Evolutionary conservation across 2,797 vertebrate species (phyloP).

Genomic region (Kryptopterus vitreolus): DNA sequence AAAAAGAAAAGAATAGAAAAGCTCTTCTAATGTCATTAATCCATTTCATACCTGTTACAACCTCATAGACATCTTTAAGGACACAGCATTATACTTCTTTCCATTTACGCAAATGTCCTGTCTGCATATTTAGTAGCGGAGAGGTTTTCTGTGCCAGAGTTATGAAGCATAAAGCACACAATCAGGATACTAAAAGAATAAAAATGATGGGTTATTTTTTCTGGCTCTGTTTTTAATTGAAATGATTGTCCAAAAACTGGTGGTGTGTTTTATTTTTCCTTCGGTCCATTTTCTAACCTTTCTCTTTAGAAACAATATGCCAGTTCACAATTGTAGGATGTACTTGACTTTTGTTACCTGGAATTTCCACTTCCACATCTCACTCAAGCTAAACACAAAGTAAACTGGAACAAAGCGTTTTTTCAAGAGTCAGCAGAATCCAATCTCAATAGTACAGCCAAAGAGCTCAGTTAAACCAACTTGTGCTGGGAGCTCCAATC

Average conservation of each 20-base stretch:
- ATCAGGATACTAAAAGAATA: neutral
- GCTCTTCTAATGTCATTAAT: neutral
- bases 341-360: conserved; percentile 35
- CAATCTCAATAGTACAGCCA: conserved; percentile 65
- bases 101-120: neutral
- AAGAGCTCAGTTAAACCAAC: conserved; percentile 70
- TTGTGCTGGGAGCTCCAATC: conserved; percentile 58
- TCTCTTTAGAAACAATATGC: conserved; percentile 45
- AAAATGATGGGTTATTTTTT: neutral
- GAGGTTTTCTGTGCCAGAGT: neutral
- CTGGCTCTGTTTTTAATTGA: neutral
- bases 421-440: conserved; percentile 72
- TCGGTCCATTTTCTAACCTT: neutral
- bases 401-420: conserved; percentile 61
- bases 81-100: neutral
- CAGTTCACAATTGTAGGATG: conserved; percentile 57
- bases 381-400: conserved; percentile 47
- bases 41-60: neutral
- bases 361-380: conserved; percentile 23
- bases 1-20: neutral
- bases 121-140: neutral
- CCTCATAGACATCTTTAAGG: neutral
- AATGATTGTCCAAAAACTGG: neutral
- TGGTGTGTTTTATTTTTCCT: neutral
- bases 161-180: neutral